These are phyloP conservation scores for Sphyrna mokarran DNA, from an alignment of 2,113 vertebrate genomes.

Conservation along the genomic window DNA sequence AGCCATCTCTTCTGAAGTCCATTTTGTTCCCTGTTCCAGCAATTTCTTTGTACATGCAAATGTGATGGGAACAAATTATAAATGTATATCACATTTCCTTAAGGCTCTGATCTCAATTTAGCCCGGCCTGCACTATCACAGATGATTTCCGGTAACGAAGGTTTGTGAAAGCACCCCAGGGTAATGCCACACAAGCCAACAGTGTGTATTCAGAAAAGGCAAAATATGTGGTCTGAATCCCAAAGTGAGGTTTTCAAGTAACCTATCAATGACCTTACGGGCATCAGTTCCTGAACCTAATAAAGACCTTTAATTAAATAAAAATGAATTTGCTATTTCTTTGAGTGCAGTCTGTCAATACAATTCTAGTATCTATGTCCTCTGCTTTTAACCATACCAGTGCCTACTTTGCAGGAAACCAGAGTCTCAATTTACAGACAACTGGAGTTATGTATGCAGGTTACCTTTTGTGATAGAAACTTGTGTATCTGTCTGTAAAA, in stretches of 20 bases:
- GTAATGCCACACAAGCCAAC: constrained; percentile 52
- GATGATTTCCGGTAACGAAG: constrained; percentile 46
- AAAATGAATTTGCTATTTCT: constrained; percentile 28
- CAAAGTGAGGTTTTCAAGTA: constrained; percentile 27
- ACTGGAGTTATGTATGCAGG: not conserved
- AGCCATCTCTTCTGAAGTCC: constrained; percentile 25
- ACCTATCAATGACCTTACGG: constrained; percentile 30
- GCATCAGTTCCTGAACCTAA: constrained; percentile 35
- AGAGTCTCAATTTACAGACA: not conserved
- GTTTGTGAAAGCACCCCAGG: constrained; percentile 53
- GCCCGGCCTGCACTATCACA: constrained; percentile 48
- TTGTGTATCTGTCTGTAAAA: not conserved
- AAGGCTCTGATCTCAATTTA: constrained; percentile 51
- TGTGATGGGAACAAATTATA: constrained; percentile 31
- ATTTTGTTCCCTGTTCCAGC: constrained; percentile 36
- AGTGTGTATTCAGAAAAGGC: constrained; percentile 39
- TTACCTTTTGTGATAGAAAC: not conserved
- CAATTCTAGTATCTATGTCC: not conserved
- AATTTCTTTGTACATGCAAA: constrained; percentile 34
- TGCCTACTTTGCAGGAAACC: not conserved
- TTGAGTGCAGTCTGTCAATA: not conserved
- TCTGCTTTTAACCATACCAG: constrained; percentile 7
- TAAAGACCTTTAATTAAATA: constrained; percentile 36
- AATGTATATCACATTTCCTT: constrained; percentile 38
- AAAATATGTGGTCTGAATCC: constrained; percentile 32